phyloP scores from a whole-genome alignment of 1,140 invertebrate genomes.

The Lepidotrigona ventralis region DNA sequence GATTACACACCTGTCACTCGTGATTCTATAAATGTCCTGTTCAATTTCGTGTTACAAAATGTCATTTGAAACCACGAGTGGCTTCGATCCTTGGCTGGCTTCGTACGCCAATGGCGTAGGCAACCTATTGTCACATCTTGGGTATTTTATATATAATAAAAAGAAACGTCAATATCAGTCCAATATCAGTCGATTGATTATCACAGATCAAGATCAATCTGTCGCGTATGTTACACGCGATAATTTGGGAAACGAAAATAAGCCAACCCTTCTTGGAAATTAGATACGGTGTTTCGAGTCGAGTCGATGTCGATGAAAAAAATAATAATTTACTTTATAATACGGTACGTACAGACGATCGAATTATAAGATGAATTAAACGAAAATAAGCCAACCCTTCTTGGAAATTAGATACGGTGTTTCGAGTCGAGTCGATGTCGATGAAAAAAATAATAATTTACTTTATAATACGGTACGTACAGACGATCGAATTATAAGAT shows the following conservation, averaged over 20 bases:
- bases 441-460: not conserved
- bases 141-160: not conserved
- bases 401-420: not conserved
- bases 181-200: too few relatives aligned
- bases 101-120: constrained; percentile 61
- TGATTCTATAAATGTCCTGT: constrained; percentile 63
- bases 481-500: too few relatives aligned
- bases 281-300: not conserved
- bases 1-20: not conserved
- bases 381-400: not conserved
- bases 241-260: not conserved
- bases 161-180: not conserved
- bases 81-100: constrained; percentile 71
- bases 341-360: too few relatives aligned
- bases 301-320: not conserved
- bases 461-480: too few relatives aligned
- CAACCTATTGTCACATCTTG: constrained; percentile 14
- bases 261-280: not conserved
- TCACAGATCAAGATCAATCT: not conserved
- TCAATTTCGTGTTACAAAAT: constrained; percentile 67
- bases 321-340: too few relatives aligned
- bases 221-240: not conserved
- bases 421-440: not conserved
- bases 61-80: constrained; percentile 64
- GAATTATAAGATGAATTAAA: too few relatives aligned